Base-by-base conservation (phyloP, 2,113 vertebrate species). In the Tonatia bakeri region DNA sequence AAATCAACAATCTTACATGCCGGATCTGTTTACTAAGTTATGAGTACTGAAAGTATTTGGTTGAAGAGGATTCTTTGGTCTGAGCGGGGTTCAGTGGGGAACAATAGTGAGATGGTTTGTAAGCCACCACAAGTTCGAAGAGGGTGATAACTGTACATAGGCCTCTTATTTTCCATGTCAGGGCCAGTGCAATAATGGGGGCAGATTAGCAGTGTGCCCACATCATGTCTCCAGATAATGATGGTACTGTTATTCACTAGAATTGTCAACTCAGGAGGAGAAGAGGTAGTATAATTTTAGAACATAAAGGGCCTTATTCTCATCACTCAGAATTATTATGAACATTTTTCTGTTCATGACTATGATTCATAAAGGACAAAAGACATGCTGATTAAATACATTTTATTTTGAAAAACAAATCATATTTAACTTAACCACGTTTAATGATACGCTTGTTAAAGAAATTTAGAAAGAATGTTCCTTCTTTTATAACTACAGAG, bases 391-490 rank as follows among this genome's bases (percentile, higher is more conserved):
- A 79, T 94, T 75, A 75, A 96, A 77, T 77, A 8, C 3, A 87
- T 92, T 95, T 95, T 97, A 19, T 65, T 92, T 87, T 87, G 36
- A 85, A 94, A 90, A 96, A 81, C 40, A 84, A 92, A 89, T 84
- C n/a, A 69, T 83, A 65, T 97, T 97, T 96, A 82, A 86, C 47
- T 89, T 72, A 54, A 54, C 22, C 8, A 64, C 15, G 54, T 70
- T 96, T 92, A 90, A 85, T 73, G 28, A 52, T 54, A 79, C 87
- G 40, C 15, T 92, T 97, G 9, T 92, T 94, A 26, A 92, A 96
- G 77, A 96, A 96, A 83, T 91, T 73, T n/a, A 59, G 54, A 85
- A 96, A 80, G 69, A 95, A 91, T 96, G 17, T 94, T 96, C 12
- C 83, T 94, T 96, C 36, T 94, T 96, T 87, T 47, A 45, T 92